phyloP scores from a whole-genome alignment of 2,797 vertebrate species.

The Varecia variegata region DNA sequence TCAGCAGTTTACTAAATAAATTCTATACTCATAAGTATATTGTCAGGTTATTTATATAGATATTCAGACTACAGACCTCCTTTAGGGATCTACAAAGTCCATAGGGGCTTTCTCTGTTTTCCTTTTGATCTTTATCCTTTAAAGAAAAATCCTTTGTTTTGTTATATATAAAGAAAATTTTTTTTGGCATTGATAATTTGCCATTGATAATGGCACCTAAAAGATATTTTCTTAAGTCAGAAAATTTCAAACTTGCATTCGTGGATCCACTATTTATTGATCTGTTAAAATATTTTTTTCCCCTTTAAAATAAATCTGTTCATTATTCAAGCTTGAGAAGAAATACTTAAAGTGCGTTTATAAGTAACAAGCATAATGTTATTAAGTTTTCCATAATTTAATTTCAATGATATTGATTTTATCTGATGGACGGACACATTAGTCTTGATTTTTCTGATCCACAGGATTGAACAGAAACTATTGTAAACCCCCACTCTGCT shows the following conservation, averaged over 20 bases:
- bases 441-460: slow-evolving; percentile 53
- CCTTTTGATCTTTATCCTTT: background rate
- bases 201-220: too few species aligned
- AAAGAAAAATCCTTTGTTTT: background rate
- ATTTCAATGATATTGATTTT: slow-evolving; percentile 30
- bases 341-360: background rate
- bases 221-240: background rate
- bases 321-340: background rate
- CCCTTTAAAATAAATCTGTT: background rate
- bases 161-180: background rate
- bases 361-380: background rate
- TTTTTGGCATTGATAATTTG: background rate
- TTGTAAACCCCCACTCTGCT: background rate
- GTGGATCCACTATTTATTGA: background rate
- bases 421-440: slow-evolving; percentile 26
- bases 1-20: background rate
- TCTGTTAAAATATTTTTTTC: background rate
- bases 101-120: background rate
- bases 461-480: background rate
- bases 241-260: background rate
- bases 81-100: background rate
- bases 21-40: background rate
- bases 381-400: slow-evolving; percentile 20
- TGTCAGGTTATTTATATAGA: background rate
- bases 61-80: background rate